Base-by-base conservation (phyloP, 2,888 invertebrate species). In the Catocala sponsa region DNA sequence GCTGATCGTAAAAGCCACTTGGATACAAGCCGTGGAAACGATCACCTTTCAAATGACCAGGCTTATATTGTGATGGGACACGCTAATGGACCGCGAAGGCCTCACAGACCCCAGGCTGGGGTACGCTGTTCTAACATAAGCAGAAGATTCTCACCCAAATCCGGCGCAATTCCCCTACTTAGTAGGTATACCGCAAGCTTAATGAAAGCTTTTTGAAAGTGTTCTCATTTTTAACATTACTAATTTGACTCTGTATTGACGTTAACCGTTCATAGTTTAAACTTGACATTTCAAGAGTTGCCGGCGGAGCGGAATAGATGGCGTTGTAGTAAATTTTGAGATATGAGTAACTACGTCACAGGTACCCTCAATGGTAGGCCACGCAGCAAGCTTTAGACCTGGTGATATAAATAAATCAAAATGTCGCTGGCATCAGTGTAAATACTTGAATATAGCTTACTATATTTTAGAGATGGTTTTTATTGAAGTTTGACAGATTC, bases 381-480 rank as follows among this genome's bases (percentile, higher is more conserved):
- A 6, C 6, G 32, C 50, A 13, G 47, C 66, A 65, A 66, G 54
- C 11, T 64, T 69, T 25, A 38, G 57, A 62, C 53, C 54, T 54
- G 68, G 65, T 72, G 11, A 38, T 80, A 75, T 73, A 75, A 65
- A 77, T 74, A 74, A 79, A 72, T 79, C 75, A 76, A 47, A 44
- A 65, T 70, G 71, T 71, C 67, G 49, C 55, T 59, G 48, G 47
- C 64, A 61, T 60, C 57, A 66, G 59, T 76, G 75, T 76, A 76
- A 65, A 78, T 76, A 76, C 65, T 62, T 78, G 60, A 78, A 78
- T 78, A 75, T 72, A 78, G 72, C 58, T 62, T 55, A 68, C 65
- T 63, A 65, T 66, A 59, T 59, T 62, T 65, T 49, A 58, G 52
- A 51, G 54, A 32, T 65, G 60, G 69, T 61, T 76, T 75, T 78